Evolutionary conservation across 2,797 vertebrate species (phyloP).

Genomic region (Pseudopleuronectes americanus): DNA sequence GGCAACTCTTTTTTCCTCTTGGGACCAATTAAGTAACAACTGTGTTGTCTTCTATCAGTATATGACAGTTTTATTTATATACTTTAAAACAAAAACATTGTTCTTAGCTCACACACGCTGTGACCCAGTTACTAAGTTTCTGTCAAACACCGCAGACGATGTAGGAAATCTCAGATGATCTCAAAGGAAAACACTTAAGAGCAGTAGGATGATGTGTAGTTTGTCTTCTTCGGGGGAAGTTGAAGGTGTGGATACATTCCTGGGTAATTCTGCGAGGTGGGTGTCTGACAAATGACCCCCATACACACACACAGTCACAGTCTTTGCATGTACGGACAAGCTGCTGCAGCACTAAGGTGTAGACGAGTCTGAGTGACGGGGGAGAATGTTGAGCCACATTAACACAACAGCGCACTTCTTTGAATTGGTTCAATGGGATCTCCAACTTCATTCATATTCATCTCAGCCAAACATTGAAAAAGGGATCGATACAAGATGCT

Average conservation of each 20-base stretch:
- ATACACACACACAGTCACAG: not conserved
- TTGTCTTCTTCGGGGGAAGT: slow-evolving; percentile 21
- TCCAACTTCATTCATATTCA: no score
- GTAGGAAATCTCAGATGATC: slow-evolving; percentile 7
- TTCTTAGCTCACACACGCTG: slow-evolving; percentile 9
- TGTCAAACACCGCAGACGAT: slow-evolving; percentile 3
- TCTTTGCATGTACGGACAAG: slow-evolving; percentile 64
- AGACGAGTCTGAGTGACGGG: slow-evolving; percentile 14
- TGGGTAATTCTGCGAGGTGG: slow-evolving; percentile 45
- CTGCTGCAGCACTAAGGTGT: slow-evolving; percentile 19
- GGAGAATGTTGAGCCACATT: slow-evolving; percentile 5
- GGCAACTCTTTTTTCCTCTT: slow-evolving; percentile 20
- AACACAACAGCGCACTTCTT: slow-evolving; percentile 15
- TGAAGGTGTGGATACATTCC: slow-evolving; percentile 58
- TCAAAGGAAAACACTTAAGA: slow-evolving; percentile 34
- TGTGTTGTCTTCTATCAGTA: slow-evolving; percentile 13
- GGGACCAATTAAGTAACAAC: slow-evolving; percentile 27
- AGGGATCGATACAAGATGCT: not conserved
- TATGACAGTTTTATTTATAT: slow-evolving; percentile 18
- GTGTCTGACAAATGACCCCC: slow-evolving; percentile 58
- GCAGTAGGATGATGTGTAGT: slow-evolving; percentile 17
- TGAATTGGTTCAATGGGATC: slow-evolving; percentile 44
- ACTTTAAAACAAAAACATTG: slow-evolving; percentile 1
- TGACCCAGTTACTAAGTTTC: not conserved
- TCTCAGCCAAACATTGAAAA: not conserved